A percentile compares a stretch with the other conserved stretches of the same genome.
phyloP scores from a whole-genome alignment of 2,113 vertebrate species.

The Columba janthina region DNA sequence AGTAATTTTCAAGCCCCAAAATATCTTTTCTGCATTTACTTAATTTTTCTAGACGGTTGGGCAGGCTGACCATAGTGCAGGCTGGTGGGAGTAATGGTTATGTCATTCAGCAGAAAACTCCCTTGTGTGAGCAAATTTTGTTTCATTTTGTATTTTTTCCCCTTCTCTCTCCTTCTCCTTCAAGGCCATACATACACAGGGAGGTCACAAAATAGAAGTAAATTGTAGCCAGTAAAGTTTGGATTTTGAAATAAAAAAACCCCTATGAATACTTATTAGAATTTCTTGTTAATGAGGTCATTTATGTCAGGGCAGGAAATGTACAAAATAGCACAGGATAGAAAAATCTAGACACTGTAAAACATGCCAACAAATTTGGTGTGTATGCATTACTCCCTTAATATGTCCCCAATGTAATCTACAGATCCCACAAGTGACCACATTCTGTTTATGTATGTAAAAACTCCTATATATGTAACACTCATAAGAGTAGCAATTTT shows the following conservation, averaged over 20 bases:
- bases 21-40: conserved; percentile 4
- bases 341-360: conserved; percentile 45
- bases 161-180: neutral
- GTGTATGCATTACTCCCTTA: neutral
- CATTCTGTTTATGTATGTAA: conserved; percentile 15
- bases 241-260: neutral
- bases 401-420: conserved; percentile 52
- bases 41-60: neutral
- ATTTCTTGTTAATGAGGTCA: conserved; percentile 61
- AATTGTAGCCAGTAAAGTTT: neutral
- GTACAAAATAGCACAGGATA: conserved; percentile 24
- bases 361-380: conserved; percentile 34
- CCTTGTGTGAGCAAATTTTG: neutral
- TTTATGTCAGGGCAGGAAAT: conserved; percentile 61
- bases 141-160: neutral
- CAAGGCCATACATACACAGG: neutral
- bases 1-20: conserved; percentile 16
- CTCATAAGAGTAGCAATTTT: conserved; percentile 48
- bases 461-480: conserved; percentile 34
- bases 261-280: neutral
- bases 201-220: conserved; percentile 8
- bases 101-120: conserved; percentile 40
- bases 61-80: neutral
- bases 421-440: conserved; percentile 47
- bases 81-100: neutral